Conservation (phyloP, 2,113 vertebrate species). For the Anoura caudifer region DNA sequence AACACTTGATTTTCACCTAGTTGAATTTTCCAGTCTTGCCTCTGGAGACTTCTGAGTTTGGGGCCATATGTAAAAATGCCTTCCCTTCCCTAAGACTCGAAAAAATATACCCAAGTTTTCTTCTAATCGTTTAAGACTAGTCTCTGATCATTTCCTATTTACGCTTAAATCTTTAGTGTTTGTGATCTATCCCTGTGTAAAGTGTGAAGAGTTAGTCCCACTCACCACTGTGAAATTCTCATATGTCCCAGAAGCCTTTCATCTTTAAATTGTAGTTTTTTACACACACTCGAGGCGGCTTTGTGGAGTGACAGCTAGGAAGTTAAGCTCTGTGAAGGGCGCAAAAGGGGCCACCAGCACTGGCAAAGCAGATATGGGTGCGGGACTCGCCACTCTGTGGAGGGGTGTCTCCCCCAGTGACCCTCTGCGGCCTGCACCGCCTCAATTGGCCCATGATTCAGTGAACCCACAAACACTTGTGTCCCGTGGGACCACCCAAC, state of each 20-base stretch:
- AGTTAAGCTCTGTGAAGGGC: neutral
- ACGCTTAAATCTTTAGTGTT: neutral
- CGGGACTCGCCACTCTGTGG: no score
- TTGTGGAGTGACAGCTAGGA: neutral
- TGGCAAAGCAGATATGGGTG: neutral
- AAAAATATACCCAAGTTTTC: neutral
- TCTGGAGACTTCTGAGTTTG: neutral
- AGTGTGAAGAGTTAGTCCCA: neutral
- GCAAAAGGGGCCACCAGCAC: neutral
- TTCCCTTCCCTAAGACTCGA: neutral
- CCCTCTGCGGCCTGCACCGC: neutral
- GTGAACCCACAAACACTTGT: no score
- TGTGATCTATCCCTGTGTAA: neutral
- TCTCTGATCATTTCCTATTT: neutral
- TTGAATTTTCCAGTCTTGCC: neutral
- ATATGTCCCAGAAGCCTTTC: no score
- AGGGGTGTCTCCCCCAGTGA: neutral
- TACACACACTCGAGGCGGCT: neutral
- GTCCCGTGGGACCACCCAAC: no score
- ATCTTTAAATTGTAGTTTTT: neutral
- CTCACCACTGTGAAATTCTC: neutral
- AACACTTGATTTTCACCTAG: neutral
- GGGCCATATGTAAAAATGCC: neutral
- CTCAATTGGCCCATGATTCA: neutral
- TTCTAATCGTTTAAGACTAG: no score